A percentile compares a stretch with the other conserved stretches of the same genome.
phyloP scores from a whole-genome alignment of 2,797 vertebrate species.

The Agapornis canus region DNA sequence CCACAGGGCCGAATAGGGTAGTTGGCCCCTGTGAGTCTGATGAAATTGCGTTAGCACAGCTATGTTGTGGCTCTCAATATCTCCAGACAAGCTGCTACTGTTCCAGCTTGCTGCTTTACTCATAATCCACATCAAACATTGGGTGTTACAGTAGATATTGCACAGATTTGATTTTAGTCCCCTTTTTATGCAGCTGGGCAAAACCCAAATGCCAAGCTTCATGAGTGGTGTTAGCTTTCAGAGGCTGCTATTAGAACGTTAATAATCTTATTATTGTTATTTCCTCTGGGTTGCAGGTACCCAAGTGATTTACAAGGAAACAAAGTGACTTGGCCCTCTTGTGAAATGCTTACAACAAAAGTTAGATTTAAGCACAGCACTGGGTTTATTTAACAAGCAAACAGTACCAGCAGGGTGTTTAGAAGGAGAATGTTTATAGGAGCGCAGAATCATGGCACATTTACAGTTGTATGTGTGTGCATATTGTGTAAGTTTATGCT shows the following conservation, averaged over 20 bases:
- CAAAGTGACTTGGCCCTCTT: constrained; percentile 24
- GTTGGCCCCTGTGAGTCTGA: not conserved
- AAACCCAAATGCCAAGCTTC: constrained; percentile 45
- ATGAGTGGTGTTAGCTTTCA: not conserved
- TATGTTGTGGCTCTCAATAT: not conserved
- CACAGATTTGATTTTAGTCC: constrained; percentile 45
- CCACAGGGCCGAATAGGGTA: not conserved
- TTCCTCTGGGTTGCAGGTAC: not conserved
- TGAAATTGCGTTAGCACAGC: not conserved
- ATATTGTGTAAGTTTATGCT: not conserved
- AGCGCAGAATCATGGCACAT: not conserved
- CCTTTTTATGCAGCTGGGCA: constrained; percentile 32
- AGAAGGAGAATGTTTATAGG: constrained; percentile 47
- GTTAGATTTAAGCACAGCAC: constrained; percentile 54
- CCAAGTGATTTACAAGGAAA: constrained; percentile 39
- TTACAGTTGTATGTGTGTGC: not conserved
- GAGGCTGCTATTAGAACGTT: constrained; percentile 35
- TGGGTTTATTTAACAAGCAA: constrained; percentile 65
- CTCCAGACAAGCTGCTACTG: not conserved
- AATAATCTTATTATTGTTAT: constrained; percentile 57
- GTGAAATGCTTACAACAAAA: constrained; percentile 33
- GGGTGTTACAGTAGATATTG: constrained; percentile 38
- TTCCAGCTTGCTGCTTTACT: constrained; percentile 31
- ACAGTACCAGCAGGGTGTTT: constrained; percentile 52
- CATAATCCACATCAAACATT: constrained; percentile 47